phyloP scores from a whole-genome alignment of 2,888 invertebrate species.

The Xestia ashworthii region DNA sequence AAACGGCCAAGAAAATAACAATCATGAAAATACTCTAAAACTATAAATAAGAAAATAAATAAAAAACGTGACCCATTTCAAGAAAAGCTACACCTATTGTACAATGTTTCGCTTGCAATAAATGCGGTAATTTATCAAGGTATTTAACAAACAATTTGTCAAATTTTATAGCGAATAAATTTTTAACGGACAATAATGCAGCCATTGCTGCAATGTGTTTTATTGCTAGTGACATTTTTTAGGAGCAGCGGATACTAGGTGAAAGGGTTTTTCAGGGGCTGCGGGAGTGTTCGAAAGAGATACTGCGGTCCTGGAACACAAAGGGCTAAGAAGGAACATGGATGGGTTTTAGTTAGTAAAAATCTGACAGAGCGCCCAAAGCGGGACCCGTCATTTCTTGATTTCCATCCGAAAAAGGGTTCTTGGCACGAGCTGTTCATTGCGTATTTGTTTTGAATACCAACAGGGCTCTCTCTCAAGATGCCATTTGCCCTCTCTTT shows the following conservation, averaged over 20 bases:
- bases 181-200: constrained; percentile 48
- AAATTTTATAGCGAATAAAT: constrained; percentile 51
- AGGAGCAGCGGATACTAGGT: constrained; percentile 29
- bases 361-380: too few relatives aligned
- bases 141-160: constrained; percentile 52
- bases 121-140: constrained; percentile 26
- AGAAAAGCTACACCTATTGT: constrained; percentile 4
- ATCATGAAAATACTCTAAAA: background rate
- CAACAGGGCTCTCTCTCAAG: background rate
- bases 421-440: background rate
- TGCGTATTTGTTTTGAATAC: background rate
- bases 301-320: too few relatives aligned
- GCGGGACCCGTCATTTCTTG: too few relatives aligned
- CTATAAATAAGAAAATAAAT: background rate
- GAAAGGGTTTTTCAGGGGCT: too few relatives aligned
- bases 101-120: background rate
- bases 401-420: too few relatives aligned
- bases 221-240: constrained; percentile 37
- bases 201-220: constrained; percentile 41
- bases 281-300: too few relatives aligned
- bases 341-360: too few relatives aligned
- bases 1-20: background rate
- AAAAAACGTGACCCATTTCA: background rate
- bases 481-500: too few relatives aligned
- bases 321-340: too few relatives aligned